These are phyloP conservation scores for Cistogaster globosa DNA, from an alignment of 2,888 invertebrate genomes.

Conservation along the genomic window DNA sequence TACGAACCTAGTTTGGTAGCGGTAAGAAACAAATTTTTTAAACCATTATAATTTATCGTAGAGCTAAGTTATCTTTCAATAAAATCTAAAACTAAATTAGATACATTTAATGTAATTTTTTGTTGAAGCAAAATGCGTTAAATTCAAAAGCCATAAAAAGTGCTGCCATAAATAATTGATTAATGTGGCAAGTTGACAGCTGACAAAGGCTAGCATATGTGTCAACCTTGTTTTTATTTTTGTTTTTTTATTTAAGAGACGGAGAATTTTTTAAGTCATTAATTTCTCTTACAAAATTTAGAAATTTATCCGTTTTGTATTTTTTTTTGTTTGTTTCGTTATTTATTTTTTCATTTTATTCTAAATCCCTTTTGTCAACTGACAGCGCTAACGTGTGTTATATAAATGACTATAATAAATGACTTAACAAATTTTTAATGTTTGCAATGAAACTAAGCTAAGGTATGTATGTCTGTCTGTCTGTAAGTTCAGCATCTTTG, in stretches of 20 bases:
- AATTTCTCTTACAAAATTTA: background rate
- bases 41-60: slow-evolving; percentile 29
- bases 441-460: background rate
- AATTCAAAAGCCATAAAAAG: slow-evolving; percentile 7
- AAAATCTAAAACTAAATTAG: slow-evolving; percentile 9
- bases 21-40: slow-evolving; percentile 34
- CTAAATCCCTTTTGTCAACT: slow-evolving; percentile 45
- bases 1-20: slow-evolving; percentile 32
- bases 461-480: background rate
- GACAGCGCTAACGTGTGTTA: slow-evolving; percentile 49
- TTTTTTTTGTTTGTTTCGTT: background rate
- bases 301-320: background rate
- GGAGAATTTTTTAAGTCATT: background rate
- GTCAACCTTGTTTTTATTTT: background rate
- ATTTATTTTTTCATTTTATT: slow-evolving; percentile 22
- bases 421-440: slow-evolving; percentile 17
- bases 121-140: slow-evolving; percentile 15
- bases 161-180: slow-evolving; percentile 54
- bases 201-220: slow-evolving; percentile 34
- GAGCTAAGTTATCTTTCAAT: slow-evolving; percentile 16
- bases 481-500: no score
- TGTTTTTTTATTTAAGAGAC: no score
- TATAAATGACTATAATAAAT: slow-evolving; percentile 46
- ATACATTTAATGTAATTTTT: slow-evolving; percentile 58
- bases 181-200: slow-evolving; percentile 60